Percentiles rank a stretch among this genome's conserved stretches.
phyloP scores from a whole-genome alignment of 2,888 invertebrate genomes.

The Trissolcus brochymenae region DNA sequence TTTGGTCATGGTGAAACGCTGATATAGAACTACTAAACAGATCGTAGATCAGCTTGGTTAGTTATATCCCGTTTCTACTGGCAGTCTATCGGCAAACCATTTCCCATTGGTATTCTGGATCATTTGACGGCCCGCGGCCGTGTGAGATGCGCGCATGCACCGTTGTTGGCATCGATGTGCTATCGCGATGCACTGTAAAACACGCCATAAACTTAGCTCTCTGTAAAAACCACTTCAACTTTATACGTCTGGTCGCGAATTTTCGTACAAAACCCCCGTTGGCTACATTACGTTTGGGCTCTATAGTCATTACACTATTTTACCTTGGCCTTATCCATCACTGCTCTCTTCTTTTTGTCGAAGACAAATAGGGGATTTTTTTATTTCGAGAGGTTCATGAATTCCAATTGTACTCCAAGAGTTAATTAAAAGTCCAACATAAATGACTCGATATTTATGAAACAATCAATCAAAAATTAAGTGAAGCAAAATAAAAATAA shows the following conservation, averaged over 20 bases:
- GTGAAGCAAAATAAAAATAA: too few species aligned
- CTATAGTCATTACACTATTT: slow-evolving; percentile 34
- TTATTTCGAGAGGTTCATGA: too few species aligned
- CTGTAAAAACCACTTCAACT: slow-evolving; percentile 39
- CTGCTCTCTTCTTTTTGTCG: too few species aligned
- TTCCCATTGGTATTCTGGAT: slow-evolving; percentile 76
- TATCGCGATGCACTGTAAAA: slow-evolving; percentile 62
- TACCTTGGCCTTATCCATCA: slow-evolving; percentile 14
- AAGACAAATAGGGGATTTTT: too few species aligned
- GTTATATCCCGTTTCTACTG: slow-evolving; percentile 68
- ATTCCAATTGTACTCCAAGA: too few species aligned
- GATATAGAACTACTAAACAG: slow-evolving; percentile 77
- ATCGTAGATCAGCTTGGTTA: slow-evolving; percentile 75
- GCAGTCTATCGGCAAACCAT: slow-evolving; percentile 65
- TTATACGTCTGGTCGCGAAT: slow-evolving; percentile 51
- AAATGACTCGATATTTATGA: too few species aligned
- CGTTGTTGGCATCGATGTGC: slow-evolving; percentile 59
- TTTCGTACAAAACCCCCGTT: slow-evolving; percentile 47
- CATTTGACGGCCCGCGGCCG: slow-evolving; percentile 75
- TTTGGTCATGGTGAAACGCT: slow-evolving; percentile 65
- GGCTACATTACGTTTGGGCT: slow-evolving; percentile 30
- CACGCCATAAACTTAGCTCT: slow-evolving; percentile 35
- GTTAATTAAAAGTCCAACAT: too few species aligned
- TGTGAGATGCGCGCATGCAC: slow-evolving; percentile 68
- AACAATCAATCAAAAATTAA: too few species aligned